These are phyloP conservation scores for Torymus tubicola DNA, from an alignment of 2,888 invertebrate species.

Conservation along the genomic window DNA sequence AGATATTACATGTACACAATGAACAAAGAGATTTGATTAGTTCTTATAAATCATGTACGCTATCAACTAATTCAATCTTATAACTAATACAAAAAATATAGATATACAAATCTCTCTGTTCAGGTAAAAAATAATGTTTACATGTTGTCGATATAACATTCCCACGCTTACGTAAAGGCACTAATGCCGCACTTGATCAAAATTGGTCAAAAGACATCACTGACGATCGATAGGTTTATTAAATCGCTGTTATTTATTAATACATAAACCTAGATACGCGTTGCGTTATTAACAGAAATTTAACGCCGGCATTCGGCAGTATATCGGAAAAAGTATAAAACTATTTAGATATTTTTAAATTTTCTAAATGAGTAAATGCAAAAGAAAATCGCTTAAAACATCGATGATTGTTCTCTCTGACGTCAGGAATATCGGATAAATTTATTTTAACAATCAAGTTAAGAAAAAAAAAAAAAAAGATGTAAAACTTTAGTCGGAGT, in stretches of 20 bases:
- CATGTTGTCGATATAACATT: conserved; percentile 76
- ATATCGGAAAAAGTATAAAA: conserved; percentile 35
- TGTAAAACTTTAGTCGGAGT: conserved; percentile 45
- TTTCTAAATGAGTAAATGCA: conserved; percentile 38
- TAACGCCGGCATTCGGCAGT: conserved; percentile 36
- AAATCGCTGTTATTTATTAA: conserved; percentile 54
- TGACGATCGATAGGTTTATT: conserved; percentile 64
- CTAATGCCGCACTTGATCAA: conserved; percentile 75
- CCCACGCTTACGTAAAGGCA: conserved; percentile 77
- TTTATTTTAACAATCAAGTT: conserved; percentile 24
- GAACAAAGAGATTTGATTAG: neutral
- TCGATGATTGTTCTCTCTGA: conserved; percentile 56
- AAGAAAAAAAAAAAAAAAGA: conserved; percentile 24
- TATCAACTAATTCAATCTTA: too few relatives aligned
- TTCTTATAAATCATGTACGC: neutral
- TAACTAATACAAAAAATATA: too few relatives aligned
- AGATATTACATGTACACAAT: conserved; percentile 64
- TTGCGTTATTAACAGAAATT: conserved; percentile 55
- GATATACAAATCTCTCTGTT: conserved; percentile 67
- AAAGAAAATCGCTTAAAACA: conserved; percentile 45
- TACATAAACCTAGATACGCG: conserved; percentile 52
- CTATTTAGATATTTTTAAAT: conserved; percentile 16
- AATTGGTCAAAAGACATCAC: conserved; percentile 69
- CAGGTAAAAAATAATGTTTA: conserved; percentile 71
- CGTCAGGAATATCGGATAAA: conserved; percentile 55